Evolutionary conservation across 1,140 invertebrate genomes (phyloP).

Genomic region (Drosophila parabipectinata): DNA sequence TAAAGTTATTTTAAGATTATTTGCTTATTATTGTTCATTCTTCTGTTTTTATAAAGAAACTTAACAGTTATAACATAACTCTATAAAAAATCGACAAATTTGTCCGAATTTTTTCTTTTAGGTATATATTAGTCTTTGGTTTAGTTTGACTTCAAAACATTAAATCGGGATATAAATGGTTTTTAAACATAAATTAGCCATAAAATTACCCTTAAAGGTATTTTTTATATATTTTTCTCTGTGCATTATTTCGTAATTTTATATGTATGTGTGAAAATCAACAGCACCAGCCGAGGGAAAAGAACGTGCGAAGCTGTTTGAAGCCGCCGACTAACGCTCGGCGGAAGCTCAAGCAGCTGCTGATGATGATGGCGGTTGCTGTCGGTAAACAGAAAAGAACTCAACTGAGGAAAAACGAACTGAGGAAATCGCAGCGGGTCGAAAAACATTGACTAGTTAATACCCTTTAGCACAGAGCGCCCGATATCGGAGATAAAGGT

Average conservation of each 20-base stretch:
- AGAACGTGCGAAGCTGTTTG: slow-evolving; percentile 34
- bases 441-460: slow-evolving; percentile 20
- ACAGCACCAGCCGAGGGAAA: slow-evolving; percentile 27
- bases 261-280: slow-evolving; percentile 25
- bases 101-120: neutral
- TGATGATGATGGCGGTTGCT: slow-evolving; percentile 50
- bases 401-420: slow-evolving; percentile 1
- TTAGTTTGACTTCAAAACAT: neutral
- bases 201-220: too few species aligned
- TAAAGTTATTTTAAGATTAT: too few species aligned
- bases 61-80: too few species aligned
- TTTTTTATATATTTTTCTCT: neutral
- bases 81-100: too few species aligned
- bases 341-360: slow-evolving; percentile 51
- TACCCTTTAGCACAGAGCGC: slow-evolving; percentile 10
- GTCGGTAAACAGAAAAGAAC: slow-evolving; percentile 41
- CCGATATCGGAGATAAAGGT: slow-evolving; percentile 4
- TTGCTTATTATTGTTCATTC: too few species aligned
- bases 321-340: slow-evolving; percentile 41
- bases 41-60: too few species aligned
- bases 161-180: neutral
- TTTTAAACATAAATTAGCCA: too few species aligned
- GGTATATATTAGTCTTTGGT: neutral
- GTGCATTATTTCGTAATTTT: neutral
- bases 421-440: neutral